Evolutionary conservation across 2,888 invertebrate species (phyloP).

Genomic region (Corbicula japonica): DNA sequence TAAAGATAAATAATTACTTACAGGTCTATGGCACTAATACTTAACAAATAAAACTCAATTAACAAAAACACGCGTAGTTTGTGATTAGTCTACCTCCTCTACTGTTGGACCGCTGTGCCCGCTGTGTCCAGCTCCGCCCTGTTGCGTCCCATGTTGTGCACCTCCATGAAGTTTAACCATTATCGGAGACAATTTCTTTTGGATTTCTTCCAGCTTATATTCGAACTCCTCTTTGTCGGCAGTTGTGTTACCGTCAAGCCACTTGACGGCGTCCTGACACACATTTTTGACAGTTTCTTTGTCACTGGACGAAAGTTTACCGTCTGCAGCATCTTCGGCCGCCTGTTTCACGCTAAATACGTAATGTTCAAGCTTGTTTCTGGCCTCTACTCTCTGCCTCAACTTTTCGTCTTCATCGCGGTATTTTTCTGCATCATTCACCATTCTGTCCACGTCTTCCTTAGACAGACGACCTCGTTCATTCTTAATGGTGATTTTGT

Average conservation of each 20-base stretch:
- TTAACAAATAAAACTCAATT: no score
- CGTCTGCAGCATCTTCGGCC: conserved; percentile 88
- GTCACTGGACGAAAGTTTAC: conserved; percentile 89
- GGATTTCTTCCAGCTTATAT: no score
- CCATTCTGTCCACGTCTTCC: conserved; percentile 93
- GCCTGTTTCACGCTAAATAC: conserved; percentile 87
- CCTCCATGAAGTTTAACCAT: conserved; percentile 86
- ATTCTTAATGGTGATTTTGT: conserved; percentile 94
- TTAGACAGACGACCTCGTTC: conserved; percentile 93
- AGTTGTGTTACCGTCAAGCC: conserved; percentile 93
- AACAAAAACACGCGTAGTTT: no score
- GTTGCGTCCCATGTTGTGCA: conserved; percentile 93
- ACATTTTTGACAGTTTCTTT: conserved; percentile 89
- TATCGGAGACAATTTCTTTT: conserved; percentile 91
- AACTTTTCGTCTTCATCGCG: conserved; percentile 84
- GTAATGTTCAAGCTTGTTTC: conserved; percentile 81
- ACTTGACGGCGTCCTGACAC: conserved; percentile 90
- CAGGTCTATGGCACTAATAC: no score
- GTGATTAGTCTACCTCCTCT: conserved; percentile 89
- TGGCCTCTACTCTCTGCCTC: conserved; percentile 86
- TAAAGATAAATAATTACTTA: no score
- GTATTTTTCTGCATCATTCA: conserved; percentile 83
- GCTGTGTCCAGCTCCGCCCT: conserved; percentile 44
- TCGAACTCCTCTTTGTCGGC: no score
- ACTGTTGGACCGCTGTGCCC: conserved; percentile 88